These are phyloP conservation scores for Agrochola lota DNA, from an alignment of 2,888 invertebrate species.

Conservation along the genomic window DNA sequence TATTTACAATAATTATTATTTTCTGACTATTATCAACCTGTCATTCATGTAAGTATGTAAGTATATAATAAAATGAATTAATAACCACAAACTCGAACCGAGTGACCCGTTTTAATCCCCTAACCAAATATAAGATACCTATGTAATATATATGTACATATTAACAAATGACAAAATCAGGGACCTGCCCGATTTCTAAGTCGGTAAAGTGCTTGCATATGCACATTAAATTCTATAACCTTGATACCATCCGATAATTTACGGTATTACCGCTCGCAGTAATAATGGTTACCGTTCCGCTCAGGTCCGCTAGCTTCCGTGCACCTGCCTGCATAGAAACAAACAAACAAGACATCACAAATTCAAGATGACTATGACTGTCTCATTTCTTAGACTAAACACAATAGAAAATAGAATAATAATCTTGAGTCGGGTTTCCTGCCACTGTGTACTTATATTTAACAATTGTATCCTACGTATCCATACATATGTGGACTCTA, in stretches of 20 bases:
- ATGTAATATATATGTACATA: neutral
- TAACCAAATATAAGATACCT: no score
- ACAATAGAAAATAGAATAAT: slow-evolving; percentile 2
- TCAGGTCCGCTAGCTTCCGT: slow-evolving; percentile 22
- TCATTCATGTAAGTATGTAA: neutral
- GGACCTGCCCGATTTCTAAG: neutral
- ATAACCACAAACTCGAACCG: neutral
- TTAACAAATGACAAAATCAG: neutral
- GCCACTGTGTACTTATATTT: neutral
- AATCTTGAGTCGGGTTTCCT: slow-evolving; percentile 10
- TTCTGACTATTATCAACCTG: neutral
- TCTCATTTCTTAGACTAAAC: neutral
- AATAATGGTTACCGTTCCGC: slow-evolving; percentile 29
- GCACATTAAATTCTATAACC: neutral
- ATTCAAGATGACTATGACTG: neutral
- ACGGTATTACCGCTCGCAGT: slow-evolving; percentile 16
- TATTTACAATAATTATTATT: neutral
- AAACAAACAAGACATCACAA: slow-evolving; percentile 7
- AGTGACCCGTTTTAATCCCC: neutral
- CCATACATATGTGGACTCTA: neutral
- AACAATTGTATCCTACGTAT: neutral
- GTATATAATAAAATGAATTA: no score
- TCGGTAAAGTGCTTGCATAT: neutral
- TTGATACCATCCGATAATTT: slow-evolving; percentile 15
- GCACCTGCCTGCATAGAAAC: slow-evolving; percentile 25